These are phyloP conservation scores for Drosophila vallismaia DNA, from an alignment of 2,888 invertebrate genomes.

Conservation along the genomic window DNA sequence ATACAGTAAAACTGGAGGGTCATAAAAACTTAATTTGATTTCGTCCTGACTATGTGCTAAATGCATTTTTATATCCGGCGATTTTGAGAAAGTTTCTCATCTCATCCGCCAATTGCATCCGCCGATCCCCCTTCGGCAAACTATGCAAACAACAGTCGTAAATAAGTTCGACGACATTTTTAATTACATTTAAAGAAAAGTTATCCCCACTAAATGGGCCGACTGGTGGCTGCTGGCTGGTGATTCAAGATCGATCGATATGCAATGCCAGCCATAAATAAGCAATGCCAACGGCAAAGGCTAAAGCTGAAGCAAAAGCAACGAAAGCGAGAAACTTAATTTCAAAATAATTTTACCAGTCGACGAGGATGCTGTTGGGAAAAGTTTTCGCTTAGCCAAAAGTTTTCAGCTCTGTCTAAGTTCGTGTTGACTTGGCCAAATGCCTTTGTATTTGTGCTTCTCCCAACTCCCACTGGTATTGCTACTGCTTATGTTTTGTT, in stretches of 20 bases:
- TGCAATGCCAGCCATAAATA: slow-evolving; percentile 70
- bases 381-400: slow-evolving; percentile 61
- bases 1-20: slow-evolving; percentile 4
- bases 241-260: slow-evolving; percentile 73
- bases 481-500: slow-evolving; percentile 60
- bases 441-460: slow-evolving; percentile 15
- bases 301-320: slow-evolving; percentile 24
- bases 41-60: slow-evolving; percentile 41
- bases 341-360: slow-evolving; percentile 67
- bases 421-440: slow-evolving; percentile 39
- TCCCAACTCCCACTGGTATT: neutral
- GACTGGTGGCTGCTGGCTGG: slow-evolving; percentile 20
- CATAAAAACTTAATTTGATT: slow-evolving; percentile 47
- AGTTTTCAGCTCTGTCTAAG: slow-evolving; percentile 52
- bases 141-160: slow-evolving; percentile 73
- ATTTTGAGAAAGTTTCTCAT: slow-evolving; percentile 6
- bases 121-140: slow-evolving; percentile 26
- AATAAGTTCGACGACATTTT: slow-evolving; percentile 79
- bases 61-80: slow-evolving; percentile 36
- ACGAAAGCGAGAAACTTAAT: slow-evolving; percentile 65
- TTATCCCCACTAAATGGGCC: slow-evolving; percentile 18
- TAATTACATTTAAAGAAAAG: slow-evolving; percentile 75
- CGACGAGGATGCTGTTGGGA: slow-evolving; percentile 34
- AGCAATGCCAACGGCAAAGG: slow-evolving; percentile 55
- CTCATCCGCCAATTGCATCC: neutral